Base-by-base conservation (phyloP, 2,113 vertebrate genomes). In the Dromas ardeola region DNA sequence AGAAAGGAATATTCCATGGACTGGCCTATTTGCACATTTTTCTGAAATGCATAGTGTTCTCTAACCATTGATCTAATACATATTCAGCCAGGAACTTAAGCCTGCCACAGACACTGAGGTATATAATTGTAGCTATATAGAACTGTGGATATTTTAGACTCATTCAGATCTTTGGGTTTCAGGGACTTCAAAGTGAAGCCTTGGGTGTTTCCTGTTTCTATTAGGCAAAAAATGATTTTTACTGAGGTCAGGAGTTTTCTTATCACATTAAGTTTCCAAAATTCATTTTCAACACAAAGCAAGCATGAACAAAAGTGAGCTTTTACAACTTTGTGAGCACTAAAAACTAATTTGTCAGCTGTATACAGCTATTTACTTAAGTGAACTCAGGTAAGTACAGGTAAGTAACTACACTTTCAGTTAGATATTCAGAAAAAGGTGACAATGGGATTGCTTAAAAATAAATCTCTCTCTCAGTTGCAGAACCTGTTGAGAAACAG, bases 171-270 rank as follows among this genome's bases (percentile, higher is more conserved):
- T 93, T 79, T 40, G 43, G 25, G 36, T 81, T 79, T 67, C 65
- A 55, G 18, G n/a, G 38, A 96, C 91, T 93, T 97, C 78, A 91
- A 95, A 95, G 95, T 5, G 10, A 92, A 94, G 81, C 83, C 91
- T 88, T 94, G 65, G 73, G 78, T 82, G 49, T 47, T 93, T 91
- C 82, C 73, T 82, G 15, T 67, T 86, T 67, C 86, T 78, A 13
- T 88, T 76, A 70, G n/a, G 66, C 77, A 93, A 56, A 84, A 90
- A 81, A 72, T 4, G 4, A 3, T 38, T 84, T 91, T 62, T 53
- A 73, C 42, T 69, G 83, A 81, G 40, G 59, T 93, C 88, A 84
- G 34, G 30, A 87, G 53, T 95, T 95, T 95, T 59, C 59, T 83
- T 72, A 85, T 73, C 38, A 47, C 20, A 26, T 42, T 67, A 88